These are phyloP conservation scores for Dioctria linearis DNA, from an alignment of 2,888 invertebrate genomes.

Conservation along the genomic window DNA sequence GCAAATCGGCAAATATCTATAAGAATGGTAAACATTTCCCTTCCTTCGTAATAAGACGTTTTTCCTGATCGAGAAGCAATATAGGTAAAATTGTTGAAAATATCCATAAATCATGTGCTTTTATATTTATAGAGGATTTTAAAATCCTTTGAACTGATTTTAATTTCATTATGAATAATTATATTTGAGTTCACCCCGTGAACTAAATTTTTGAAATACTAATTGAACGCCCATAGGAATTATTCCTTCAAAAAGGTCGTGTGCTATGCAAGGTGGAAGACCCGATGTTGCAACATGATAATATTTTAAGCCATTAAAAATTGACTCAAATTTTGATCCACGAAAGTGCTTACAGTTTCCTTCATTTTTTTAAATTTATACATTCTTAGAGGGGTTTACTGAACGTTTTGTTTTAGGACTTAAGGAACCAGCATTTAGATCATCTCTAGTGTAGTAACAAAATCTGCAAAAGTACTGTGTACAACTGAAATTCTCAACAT, in stretches of 20 bases:
- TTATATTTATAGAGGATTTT: neutral
- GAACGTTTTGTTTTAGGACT: neutral
- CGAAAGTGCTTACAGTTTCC: too few relatives aligned
- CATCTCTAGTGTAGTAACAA: neutral
- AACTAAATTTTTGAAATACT: too few relatives aligned
- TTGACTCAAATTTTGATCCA: too few relatives aligned
- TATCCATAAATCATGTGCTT: neutral
- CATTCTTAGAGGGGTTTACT: neutral
- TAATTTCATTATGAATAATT: neutral
- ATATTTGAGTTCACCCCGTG: neutral
- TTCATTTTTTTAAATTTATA: neutral
- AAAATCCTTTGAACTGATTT: neutral
- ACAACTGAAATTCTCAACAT: neutral
- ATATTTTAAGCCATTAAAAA: too few relatives aligned
- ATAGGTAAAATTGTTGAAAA: neutral
- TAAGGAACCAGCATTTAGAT: too few relatives aligned
- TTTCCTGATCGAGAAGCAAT: neutral
- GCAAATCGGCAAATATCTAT: neutral
- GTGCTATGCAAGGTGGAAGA: conserved; percentile 2
- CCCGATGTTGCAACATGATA: too few relatives aligned
- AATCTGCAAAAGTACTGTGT: conserved; percentile 5
- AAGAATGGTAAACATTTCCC: neutral
- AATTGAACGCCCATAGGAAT: too few relatives aligned
- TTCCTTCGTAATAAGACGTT: too few relatives aligned
- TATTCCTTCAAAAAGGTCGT: conserved; percentile 9